Evolutionary conservation across 2,888 invertebrate species (phyloP).

Genomic region (Carterocephalus palaemon): DNA sequence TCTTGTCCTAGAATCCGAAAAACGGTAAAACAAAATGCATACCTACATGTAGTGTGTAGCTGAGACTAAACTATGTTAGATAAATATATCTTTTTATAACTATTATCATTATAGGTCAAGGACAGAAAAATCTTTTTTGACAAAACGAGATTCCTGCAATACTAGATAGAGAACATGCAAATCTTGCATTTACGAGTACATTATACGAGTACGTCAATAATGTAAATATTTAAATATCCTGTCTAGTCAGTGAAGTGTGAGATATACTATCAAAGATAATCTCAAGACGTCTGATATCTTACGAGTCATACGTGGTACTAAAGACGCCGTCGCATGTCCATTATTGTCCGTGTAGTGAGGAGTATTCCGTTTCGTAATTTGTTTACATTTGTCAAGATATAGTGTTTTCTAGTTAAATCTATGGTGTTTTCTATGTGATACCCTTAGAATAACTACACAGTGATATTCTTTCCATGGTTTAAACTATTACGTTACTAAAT

Average conservation of each 20-base stretch:
- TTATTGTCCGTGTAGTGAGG: not conserved
- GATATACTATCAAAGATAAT: constrained; percentile 51
- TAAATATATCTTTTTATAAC: no score
- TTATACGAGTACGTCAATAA: no score
- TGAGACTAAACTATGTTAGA: no score
- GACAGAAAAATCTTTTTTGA: no score
- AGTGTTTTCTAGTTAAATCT: constrained; percentile 22
- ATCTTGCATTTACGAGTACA: no score
- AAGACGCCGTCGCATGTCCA: constrained; percentile 2
- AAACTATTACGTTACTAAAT: constrained; percentile 17
- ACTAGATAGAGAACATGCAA: no score
- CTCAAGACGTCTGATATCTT: constrained; percentile 48
- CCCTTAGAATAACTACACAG: no score
- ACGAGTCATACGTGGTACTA: constrained; percentile 33
- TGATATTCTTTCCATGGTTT: constrained; percentile 14
- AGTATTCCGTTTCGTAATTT: constrained; percentile 13
- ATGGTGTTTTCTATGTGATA: constrained; percentile 23
- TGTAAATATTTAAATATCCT: constrained; percentile 8
- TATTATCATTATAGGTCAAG: no score
- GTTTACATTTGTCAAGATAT: constrained; percentile 19
- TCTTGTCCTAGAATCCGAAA: no score
- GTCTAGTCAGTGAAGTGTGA: constrained; percentile 28
- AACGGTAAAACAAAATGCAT: no score
- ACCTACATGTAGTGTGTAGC: no score
- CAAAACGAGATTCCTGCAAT: no score